These are phyloP conservation scores for Sinocyclocheilus rhinocerous DNA, from an alignment of 2,113 vertebrate species.

Conservation along the genomic window DNA sequence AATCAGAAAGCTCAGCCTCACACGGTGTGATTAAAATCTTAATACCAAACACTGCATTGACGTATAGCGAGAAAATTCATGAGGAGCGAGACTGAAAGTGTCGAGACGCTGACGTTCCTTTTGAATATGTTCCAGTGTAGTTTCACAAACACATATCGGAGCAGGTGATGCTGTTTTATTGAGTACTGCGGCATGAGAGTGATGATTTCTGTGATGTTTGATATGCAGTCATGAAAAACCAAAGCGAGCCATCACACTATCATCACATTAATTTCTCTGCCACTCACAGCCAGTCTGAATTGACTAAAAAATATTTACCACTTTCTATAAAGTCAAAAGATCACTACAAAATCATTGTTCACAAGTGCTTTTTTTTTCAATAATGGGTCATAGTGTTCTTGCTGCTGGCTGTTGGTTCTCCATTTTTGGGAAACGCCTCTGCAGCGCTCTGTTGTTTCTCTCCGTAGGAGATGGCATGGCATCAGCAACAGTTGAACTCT, in stretches of 20 bases:
- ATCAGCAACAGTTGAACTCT: constrained; percentile 65
- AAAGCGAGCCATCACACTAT: constrained; percentile 32
- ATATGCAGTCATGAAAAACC: constrained; percentile 39
- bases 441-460: constrained; percentile 42
- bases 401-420: constrained; percentile 59
- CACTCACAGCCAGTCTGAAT: constrained; percentile 74
- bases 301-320: constrained; percentile 74
- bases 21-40: constrained; percentile 26
- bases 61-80: constrained; percentile 8
- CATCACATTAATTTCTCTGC: background rate
- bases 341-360: constrained; percentile 50
- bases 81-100: constrained; percentile 12
- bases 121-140: constrained; percentile 59
- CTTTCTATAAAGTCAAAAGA: constrained; percentile 48
- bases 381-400: constrained; percentile 38
- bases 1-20: constrained; percentile 16
- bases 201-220: constrained; percentile 13
- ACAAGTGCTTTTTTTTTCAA: constrained; percentile 46
- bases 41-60: constrained; percentile 21
- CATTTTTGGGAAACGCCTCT: constrained; percentile 36
- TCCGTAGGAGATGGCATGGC: constrained; percentile 46
- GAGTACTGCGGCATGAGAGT: constrained; percentile 68
- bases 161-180: constrained; percentile 40
- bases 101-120: constrained; percentile 74
- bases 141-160: constrained; percentile 40